Conservation (phyloP, 2,797 vertebrate genomes). For the Poeciliopsis gracilis region DNA sequence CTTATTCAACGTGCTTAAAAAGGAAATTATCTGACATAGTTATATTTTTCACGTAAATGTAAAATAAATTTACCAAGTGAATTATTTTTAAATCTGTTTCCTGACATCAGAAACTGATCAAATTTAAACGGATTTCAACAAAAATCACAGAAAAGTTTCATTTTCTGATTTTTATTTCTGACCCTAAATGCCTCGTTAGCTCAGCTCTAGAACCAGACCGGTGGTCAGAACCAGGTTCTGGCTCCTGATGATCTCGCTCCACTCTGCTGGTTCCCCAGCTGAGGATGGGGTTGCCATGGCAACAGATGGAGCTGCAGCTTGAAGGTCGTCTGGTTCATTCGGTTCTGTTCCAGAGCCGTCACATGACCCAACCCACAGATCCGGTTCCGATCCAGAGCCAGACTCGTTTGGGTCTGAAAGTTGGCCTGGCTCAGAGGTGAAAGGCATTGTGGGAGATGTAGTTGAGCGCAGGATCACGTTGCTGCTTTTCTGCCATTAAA, state of each 20-base stretch:
- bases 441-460: constrained; percentile 37
- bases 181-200: not conserved
- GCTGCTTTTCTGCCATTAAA: not conserved
- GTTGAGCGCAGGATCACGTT: not conserved
- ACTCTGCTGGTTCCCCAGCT: not conserved
- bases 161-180: not conserved
- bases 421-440: not conserved
- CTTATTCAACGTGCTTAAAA: too few species aligned
- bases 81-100: too few species aligned
- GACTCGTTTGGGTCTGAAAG: not conserved
- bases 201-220: not conserved
- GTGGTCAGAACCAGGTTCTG: not conserved
- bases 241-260: not conserved
- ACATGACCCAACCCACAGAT: not conserved
- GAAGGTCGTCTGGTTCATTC: not conserved
- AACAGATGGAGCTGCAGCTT: not conserved
- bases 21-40: too few species aligned
- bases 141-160: not conserved
- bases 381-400: not conserved
- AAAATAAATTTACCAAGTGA: too few species aligned
- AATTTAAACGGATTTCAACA: too few species aligned
- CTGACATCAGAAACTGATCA: too few species aligned
- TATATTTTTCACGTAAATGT: too few species aligned
- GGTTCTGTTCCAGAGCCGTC: not conserved
- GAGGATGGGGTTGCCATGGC: not conserved